Base-by-base conservation (phyloP, 2,888 invertebrate genomes). In the Caenorhabditis sp. region DNA sequence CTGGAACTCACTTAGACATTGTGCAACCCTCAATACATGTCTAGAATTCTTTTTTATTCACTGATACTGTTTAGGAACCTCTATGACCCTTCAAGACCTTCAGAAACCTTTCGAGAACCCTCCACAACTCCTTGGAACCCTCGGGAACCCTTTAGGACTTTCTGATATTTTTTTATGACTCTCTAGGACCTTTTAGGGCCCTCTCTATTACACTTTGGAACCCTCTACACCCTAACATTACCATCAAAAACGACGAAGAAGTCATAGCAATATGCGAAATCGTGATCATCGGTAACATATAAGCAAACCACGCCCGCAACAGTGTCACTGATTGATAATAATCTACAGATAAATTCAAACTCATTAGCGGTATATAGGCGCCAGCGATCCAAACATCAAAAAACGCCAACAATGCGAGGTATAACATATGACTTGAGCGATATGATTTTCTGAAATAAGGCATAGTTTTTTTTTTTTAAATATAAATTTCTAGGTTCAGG, bases 211-310 rank as follows among this genome's bases (percentile, higher is more conserved):
- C n/a, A n/a, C n/a, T n/a, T n/a, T n/a, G n/a, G n/a, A n/a, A n/a
- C n/a, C n/a, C n/a, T n/a, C n/a, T 7, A 23, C 21, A 3, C 8
- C 1, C n/a, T 27, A 36, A 14, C 21, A 0, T 53, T 23, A 84
- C 79, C 73, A 86, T 87, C 5, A 86, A 68, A 65, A 86, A 85
- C 5, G 85, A 82, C 23, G 85, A 83, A 4, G 86, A 81, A 14
- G 86, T 85, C 77, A 86, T 85, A 26, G 83, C 84, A 10, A 86
- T 84, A 67, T 86, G 86, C 8, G 85, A 85, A 53, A 87, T 77
- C 1, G 86, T 87, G 49, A 86, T 77, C 80, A 86, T 81, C 20
- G 85, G 86, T 26, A 84, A 73, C 85, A 86, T 85, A 68, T 85
- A 87, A 49, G 71, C 58, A 58, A 81, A 84, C 85, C 85, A 86